These are phyloP conservation scores for Odocoileus virginianus DNA, from an alignment of 2,113 vertebrate genomes.

Conservation along the genomic window DNA sequence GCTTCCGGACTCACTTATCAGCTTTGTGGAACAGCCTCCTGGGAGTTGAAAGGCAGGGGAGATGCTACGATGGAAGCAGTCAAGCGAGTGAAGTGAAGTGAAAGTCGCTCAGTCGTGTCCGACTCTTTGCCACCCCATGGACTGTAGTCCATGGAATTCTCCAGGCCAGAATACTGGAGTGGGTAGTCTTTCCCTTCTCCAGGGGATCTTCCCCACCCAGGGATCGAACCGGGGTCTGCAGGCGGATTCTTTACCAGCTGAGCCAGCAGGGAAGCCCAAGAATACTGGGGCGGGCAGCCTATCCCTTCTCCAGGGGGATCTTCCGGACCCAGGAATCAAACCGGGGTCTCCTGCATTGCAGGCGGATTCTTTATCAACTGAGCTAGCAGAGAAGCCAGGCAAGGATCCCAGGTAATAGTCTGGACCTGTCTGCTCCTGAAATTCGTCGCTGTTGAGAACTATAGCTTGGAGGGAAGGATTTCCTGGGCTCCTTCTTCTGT, in stretches of 20 bases:
- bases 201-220: neutral
- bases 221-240: accelerated
- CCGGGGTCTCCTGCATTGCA: neutral
- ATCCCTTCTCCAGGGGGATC: neutral
- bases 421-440: neutral
- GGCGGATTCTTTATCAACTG: neutral
- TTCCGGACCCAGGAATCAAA: neutral
- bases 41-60: neutral
- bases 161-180: neutral
- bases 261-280: neutral
- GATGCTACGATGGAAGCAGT: accelerated
- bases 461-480: accelerated
- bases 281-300: neutral
- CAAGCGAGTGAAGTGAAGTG: neutral
- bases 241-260: neutral
- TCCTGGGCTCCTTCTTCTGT: neutral
- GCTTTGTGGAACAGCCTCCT: neutral
- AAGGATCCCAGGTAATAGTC: accelerated
- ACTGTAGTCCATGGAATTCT: neutral
- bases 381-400: neutral
- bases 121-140: neutral
- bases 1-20: neutral
- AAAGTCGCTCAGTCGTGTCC: neutral
- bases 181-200: neutral
- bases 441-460: accelerated